A percentile compares a stretch with the other conserved stretches of the same genome.
Evolutionary conservation across 2,888 invertebrate genomes (phyloP).

Genomic region (Kryphioiulus occultus): DNA sequence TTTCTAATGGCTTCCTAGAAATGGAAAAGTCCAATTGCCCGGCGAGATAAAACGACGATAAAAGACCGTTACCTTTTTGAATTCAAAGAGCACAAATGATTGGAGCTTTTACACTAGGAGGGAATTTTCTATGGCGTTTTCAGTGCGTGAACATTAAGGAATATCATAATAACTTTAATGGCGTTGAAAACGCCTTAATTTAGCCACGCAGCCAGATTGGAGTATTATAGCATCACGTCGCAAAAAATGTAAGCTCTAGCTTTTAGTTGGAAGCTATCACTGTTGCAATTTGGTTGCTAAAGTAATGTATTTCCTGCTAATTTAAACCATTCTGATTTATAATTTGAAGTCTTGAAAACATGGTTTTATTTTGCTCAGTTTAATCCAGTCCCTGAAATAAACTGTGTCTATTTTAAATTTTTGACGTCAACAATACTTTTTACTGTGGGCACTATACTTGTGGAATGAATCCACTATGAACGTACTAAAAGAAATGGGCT

Average conservation of each 20-base stretch:
- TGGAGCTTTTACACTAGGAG: not conserved
- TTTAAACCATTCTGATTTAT: no score
- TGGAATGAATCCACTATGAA: no score
- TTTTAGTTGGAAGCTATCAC: not conserved
- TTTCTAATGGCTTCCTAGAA: not conserved
- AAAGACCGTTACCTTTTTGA: constrained; percentile 25
- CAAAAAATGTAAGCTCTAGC: not conserved
- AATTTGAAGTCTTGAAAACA: no score
- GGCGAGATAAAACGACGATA: constrained; percentile 25
- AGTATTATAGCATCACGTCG: not conserved
- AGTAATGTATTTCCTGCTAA: no score
- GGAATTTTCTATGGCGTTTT: constrained; percentile 2
- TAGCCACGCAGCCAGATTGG: not conserved
- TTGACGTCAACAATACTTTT: no score
- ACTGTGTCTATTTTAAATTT: no score
- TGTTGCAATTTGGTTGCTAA: not conserved
- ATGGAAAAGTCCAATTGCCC: constrained; percentile 31
- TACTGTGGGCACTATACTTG: no score
- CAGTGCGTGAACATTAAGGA: not conserved
- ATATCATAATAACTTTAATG: not conserved
- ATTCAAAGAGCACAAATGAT: not conserved
- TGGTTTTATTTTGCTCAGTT: no score
- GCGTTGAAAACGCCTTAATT: not conserved
- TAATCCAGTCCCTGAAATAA: no score
- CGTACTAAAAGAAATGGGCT: no score